Evolutionary conservation across 2,888 invertebrate species (phyloP), one percentile per base, ranked within the genome.

Genomic region (Melanargia galathea): DNA sequence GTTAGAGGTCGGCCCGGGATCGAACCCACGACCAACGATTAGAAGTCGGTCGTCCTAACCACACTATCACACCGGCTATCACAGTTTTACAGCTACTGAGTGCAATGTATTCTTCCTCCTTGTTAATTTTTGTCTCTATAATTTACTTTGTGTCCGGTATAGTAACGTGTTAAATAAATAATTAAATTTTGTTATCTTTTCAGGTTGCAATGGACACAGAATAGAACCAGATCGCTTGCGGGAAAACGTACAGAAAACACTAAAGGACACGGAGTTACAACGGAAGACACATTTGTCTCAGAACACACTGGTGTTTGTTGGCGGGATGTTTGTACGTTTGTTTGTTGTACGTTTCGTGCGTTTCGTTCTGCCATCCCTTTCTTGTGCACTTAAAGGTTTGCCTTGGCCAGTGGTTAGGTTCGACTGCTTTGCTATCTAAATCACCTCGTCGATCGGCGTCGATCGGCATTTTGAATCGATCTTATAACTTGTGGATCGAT

Each of bases 201-300:
- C 81, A 92, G 92, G 87, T 89, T 71, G 90, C 91, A 38, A 92
- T 92, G 92, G 92, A 92, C 63, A 91, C 92, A 63, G 92, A 92
- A 76, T 92, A 90, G 80, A 60, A 67, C 54, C 72, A 33, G 83
- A 82, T 20, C 80, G 86, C 40, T 73, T 85, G 58, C 75, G 77
- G 66, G 73, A 65, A 63, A 55, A 71, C 65, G 51, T 62, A 62
- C 65, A 64, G 33, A 54, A 35, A 43, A 46, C 62, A 58, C 43
- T 26, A 58, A 60, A 52, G 51, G 45, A 35, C 33, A 46, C 33
- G 45, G 67, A 62, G 8, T 35, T 58, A 43, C 57, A 58, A 35
- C 13, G 8, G n/a, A 33, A 20, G n/a, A 51, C 49, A 8, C 45
- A 30, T 8, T 22, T n/a, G n/a, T 30, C 33, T 13, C 18, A n/a